Evolutionary conservation across 2,888 invertebrate genomes (phyloP).

Genomic region (Gisinianus flammeolus): DNA sequence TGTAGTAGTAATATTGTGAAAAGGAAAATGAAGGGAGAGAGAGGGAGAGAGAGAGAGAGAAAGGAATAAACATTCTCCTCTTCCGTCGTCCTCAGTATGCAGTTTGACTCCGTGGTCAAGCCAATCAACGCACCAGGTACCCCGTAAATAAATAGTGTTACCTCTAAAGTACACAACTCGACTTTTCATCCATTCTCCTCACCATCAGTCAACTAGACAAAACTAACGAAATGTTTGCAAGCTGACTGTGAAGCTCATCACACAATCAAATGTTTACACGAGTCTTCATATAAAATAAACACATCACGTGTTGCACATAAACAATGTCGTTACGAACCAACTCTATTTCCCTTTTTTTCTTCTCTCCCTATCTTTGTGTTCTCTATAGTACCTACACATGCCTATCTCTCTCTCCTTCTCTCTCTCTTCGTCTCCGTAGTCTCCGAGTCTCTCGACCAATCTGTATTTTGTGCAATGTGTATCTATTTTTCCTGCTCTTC

Average conservation of each 20-base stretch:
- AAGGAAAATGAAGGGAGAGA: not conserved
- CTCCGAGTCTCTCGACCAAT: not conserved
- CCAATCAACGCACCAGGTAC: slow-evolving; percentile 33
- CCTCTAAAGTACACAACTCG: slow-evolving; percentile 14
- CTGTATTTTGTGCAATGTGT: not conserved
- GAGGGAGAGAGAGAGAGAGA: not conserved
- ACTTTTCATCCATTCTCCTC: slow-evolving; percentile 27
- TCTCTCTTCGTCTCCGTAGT: not conserved
- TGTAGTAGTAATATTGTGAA: not conserved
- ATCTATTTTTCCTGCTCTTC: not conserved
- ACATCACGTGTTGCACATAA: slow-evolving; percentile 40
- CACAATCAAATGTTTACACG: slow-evolving; percentile 39
- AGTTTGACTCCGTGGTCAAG: slow-evolving; percentile 22
- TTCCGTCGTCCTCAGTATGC: not conserved
- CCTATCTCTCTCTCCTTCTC: not conserved
- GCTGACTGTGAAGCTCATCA: slow-evolving; percentile 24
- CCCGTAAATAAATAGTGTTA: slow-evolving; percentile 22
- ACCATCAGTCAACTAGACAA: slow-evolving; percentile 26
- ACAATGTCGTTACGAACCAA: slow-evolving; percentile 29
- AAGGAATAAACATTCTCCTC: too few relatives aligned
- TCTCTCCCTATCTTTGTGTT: not conserved
- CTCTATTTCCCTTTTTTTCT: not conserved
- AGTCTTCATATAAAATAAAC: slow-evolving; percentile 37
- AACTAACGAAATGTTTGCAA: slow-evolving; percentile 8
- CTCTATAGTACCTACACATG: too few relatives aligned